Conservation (phyloP, 2,113 vertebrate species). For the Dolichotis patagonum region DNA sequence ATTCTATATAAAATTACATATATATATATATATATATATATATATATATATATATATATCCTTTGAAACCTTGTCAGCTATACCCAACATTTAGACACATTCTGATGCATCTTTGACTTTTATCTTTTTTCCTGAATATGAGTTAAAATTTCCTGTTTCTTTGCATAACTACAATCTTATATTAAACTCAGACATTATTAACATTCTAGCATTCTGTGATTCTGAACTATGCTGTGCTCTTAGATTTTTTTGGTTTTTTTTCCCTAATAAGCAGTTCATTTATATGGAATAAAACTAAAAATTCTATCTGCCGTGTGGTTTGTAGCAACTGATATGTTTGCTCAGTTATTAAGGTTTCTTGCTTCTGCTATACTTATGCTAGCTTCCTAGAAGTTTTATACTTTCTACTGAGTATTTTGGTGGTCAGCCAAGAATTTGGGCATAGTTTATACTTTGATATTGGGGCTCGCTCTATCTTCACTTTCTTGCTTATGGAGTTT, state of each 20-base stretch:
- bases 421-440: slow-evolving; percentile 37
- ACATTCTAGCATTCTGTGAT: slow-evolving; percentile 3
- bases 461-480: not conserved
- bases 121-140: not conserved
- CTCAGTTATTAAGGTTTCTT: slow-evolving; percentile 40
- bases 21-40: not conserved
- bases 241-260: not conserved
- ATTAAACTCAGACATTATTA: not conserved
- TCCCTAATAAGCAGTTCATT: not conserved
- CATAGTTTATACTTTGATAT: not conserved
- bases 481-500: slow-evolving; percentile 7
- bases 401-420: slow-evolving; percentile 30
- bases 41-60: not conserved
- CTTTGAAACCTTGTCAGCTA: not conserved
- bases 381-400: slow-evolving; percentile 30
- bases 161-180: not conserved
- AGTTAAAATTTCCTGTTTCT: not conserved
- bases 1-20: not conserved
- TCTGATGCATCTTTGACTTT: slow-evolving; percentile 5
- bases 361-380: slow-evolving; percentile 41
- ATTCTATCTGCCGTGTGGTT: not conserved
- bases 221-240: not conserved
- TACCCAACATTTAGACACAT: not conserved
- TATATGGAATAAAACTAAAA: slow-evolving; percentile 25
- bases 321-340: not conserved